phyloP scores from a whole-genome alignment of 1,140 invertebrate genomes.

The Drosophila aff. region DNA sequence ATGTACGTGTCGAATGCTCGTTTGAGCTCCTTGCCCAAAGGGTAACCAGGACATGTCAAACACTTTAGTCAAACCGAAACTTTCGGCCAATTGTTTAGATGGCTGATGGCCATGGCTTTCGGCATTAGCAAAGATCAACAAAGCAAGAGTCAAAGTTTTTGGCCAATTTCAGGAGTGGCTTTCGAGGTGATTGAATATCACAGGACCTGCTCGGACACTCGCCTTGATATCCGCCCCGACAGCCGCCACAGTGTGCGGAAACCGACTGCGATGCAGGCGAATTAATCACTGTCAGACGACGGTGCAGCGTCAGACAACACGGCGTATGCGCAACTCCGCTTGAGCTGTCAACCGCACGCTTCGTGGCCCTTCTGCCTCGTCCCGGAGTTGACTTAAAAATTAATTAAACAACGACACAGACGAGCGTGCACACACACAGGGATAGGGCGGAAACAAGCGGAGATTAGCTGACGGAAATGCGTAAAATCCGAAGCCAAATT shows the following conservation, averaged over 20 bases:
- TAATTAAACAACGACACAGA: constrained; percentile 53
- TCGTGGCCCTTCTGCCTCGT: not conserved
- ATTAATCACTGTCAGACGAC: constrained; percentile 66
- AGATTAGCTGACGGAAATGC: constrained; percentile 39
- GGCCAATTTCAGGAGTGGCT: constrained; percentile 32
- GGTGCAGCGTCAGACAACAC: constrained; percentile 37
- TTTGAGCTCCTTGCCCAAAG: constrained; percentile 13
- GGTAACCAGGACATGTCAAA: constrained; percentile 46
- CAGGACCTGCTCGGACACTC: not conserved
- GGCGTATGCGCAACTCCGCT: constrained; percentile 54
- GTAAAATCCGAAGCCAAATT: constrained; percentile 23
- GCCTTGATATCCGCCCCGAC: not conserved
- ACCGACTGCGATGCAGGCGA: constrained; percentile 8
- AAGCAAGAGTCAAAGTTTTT: constrained; percentile 16
- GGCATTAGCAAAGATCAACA: constrained; percentile 39
- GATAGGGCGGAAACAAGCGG: not conserved
- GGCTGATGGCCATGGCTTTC: constrained; percentile 30
- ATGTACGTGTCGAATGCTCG: constrained; percentile 6
- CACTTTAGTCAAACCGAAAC: constrained; percentile 37
- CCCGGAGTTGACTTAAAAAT: constrained; percentile 65
- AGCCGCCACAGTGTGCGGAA: constrained; percentile 26
- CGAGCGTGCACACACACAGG: not conserved
- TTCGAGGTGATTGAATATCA: constrained; percentile 39
- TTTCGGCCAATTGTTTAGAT: constrained; percentile 46
- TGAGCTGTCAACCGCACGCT: constrained; percentile 37